Conservation (phyloP, 2,888 invertebrate species). For the Polylopha cassiicola region DNA sequence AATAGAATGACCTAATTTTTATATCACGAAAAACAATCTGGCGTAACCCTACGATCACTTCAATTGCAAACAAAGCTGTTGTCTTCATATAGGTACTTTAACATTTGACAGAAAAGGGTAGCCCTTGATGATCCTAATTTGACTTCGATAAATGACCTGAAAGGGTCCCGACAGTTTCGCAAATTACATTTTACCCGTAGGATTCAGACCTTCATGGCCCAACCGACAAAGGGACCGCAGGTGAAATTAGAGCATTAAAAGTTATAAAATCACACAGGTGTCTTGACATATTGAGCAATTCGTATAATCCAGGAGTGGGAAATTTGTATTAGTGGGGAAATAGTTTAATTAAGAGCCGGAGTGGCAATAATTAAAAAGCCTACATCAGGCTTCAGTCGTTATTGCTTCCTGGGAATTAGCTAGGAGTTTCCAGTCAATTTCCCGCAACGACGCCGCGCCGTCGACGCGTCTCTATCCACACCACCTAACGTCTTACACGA, state of each 20-base stretch:
- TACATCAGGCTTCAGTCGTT: conserved; percentile 40
- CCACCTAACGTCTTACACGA: conserved; percentile 10
- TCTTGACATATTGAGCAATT: conserved; percentile 23
- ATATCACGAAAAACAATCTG: too few relatives aligned
- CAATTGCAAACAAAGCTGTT: too few relatives aligned
- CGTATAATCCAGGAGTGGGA: conserved; percentile 34
- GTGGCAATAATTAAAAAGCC: conserved; percentile 57
- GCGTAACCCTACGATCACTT: too few relatives aligned
- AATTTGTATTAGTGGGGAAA: conserved; percentile 48
- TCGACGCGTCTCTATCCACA: not conserved
- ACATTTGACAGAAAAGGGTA: too few relatives aligned
- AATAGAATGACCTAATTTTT: too few relatives aligned
- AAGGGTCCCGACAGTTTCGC: too few relatives aligned
- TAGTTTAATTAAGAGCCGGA: conserved; percentile 54
- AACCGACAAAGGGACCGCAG: conserved; percentile 7
- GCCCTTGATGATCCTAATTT: too few relatives aligned
- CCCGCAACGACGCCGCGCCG: conserved; percentile 37
- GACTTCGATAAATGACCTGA: too few relatives aligned
- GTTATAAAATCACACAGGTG: conserved; percentile 4
- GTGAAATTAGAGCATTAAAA: conserved; percentile 5
- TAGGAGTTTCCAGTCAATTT: conserved; percentile 57
- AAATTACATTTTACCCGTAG: conserved; percentile 1
- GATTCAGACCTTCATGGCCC: conserved; percentile 1
- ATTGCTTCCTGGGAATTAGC: conserved; percentile 61
- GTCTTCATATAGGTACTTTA: too few relatives aligned